Evolutionary conservation across 2,888 invertebrate genomes (phyloP).

Genomic region (Orthosia gracilis): DNA sequence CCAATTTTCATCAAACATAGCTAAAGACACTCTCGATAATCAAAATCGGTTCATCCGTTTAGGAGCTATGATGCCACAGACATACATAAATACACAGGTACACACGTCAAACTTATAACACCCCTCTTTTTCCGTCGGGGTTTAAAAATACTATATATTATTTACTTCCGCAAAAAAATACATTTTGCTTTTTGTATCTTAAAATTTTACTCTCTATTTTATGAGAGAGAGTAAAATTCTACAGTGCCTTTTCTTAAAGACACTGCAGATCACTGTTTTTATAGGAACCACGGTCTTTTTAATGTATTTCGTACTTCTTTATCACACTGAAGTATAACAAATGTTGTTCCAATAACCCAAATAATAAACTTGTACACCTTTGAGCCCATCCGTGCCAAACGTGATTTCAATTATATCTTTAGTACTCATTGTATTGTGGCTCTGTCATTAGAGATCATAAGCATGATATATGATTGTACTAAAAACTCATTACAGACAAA

Average conservation of each 20-base stretch:
- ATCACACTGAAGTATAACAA: constrained; percentile 1
- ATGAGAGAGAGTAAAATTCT: too few species aligned
- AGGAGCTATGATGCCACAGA: too few species aligned
- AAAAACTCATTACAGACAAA: constrained; percentile 38
- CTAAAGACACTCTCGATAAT: too few species aligned
- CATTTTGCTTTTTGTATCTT: background rate
- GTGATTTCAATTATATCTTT: constrained; percentile 54
- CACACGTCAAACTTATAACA: too few species aligned
- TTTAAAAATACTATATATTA: too few species aligned
- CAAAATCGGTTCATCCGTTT: too few species aligned
- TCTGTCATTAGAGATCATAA: constrained; percentile 46
- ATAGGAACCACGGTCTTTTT: background rate
- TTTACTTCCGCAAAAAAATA: background rate
- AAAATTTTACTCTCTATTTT: background rate
- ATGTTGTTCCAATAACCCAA: constrained; percentile 48
- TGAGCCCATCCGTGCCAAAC: constrained; percentile 33
- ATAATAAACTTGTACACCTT: constrained; percentile 26
- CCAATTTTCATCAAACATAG: too few species aligned
- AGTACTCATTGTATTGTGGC: constrained; percentile 45
- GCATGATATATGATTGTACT: constrained; percentile 52
- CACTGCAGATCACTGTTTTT: background rate
- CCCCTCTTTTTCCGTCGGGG: too few species aligned
- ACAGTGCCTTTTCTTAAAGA: background rate
- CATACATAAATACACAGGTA: too few species aligned
- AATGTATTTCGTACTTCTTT: background rate